Base-by-base conservation (phyloP, 2,888 invertebrate species). In the Yponomeuta evonymella region DNA sequence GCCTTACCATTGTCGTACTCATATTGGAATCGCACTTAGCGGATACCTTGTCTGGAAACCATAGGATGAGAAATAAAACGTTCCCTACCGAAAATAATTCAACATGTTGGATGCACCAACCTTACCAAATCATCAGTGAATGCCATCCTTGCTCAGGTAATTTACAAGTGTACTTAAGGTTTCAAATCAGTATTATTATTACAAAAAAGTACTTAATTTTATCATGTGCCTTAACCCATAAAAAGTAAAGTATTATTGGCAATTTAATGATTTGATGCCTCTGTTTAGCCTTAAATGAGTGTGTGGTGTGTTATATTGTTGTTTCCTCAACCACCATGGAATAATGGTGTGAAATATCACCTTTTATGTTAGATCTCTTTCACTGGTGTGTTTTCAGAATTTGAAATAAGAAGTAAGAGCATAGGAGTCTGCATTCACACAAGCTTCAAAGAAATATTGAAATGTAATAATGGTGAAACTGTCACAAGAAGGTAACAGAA, bases 111-210 rank as follows among this genome's bases (percentile, higher is more conserved):
- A 88, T 94, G 70, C 94, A 94, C 73, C 96, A 97, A 81, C 93
- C 94, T 29, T 96, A 94, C 77, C 94, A 94, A 74, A 92, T 97
- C 30, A 91, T 96, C 30, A 94, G 94, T 77, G 96, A 96, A 85
- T 97, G 97, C 78, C 96, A 97, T 88, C 96, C 96, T n/a, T 97
- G 97, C 85, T 94, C 96, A 83, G 95, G 96, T 95, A 89, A 75
- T 29, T 8, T 33, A 58, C 51, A 48, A 51, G 11, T 64, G 12
- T 63, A 58, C 1, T 67, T 71, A 1, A 68, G 63, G 48, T n/a
- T 15, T 15, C 4, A 58, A 15, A 58, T 58, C 5, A 58, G 51
- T 15, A 58, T 5, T 58, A 10, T 15, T 15, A 58, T 58, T 15
- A 15, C 3, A 58, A 15, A 15, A 58, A 58, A 9, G 51, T 23